Percentiles rank a stretch among this genome's conserved stretches.
Conservation (phyloP, 64 coral and sea anemone species). For the Stylophora pistillata region DNA sequence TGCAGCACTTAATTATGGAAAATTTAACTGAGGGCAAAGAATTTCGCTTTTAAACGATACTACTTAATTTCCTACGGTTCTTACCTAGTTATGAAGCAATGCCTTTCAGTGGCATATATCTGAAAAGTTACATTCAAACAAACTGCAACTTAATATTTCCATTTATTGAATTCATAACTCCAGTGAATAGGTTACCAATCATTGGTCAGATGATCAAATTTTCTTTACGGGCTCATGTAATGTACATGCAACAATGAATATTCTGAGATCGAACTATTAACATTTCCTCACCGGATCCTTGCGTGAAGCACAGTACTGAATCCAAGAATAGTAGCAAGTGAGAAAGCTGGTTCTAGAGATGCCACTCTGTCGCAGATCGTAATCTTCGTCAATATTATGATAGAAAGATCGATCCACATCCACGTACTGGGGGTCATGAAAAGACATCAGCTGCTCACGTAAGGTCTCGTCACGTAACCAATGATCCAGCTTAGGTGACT, state of each 20-base stretch:
- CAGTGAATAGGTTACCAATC: no score
- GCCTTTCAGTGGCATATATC: no score
- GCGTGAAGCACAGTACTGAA: slow-evolving; percentile 87
- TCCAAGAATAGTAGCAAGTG: slow-evolving; percentile 82
- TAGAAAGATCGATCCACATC: slow-evolving; percentile 86
- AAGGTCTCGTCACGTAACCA: slow-evolving; percentile 75
- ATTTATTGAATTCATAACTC: no score
- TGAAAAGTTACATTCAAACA: no score
- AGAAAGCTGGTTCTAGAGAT: slow-evolving; percentile 84
- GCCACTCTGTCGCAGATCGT: slow-evolving; percentile 80
- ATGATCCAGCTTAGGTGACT: slow-evolving; percentile 79
- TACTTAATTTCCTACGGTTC: no score
- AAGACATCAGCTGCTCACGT: slow-evolving; percentile 36
- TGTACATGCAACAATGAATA: not conserved
- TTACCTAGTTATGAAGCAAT: no score
- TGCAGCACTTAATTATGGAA: no score
- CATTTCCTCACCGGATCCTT: slow-evolving; percentile 62
- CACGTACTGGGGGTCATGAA: slow-evolving; percentile 67
- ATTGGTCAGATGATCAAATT: no score
- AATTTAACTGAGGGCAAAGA: no score
- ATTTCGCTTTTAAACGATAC: no score
- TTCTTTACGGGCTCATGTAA: no score
- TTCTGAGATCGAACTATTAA: not conserved
- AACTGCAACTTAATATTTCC: no score
- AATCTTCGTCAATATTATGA: slow-evolving; percentile 98